Evolutionary conservation across 1,140 invertebrate genomes (phyloP), one percentile per base, ranked within the genome.

Genomic region (Drosophila pseudoananassae): DNA sequence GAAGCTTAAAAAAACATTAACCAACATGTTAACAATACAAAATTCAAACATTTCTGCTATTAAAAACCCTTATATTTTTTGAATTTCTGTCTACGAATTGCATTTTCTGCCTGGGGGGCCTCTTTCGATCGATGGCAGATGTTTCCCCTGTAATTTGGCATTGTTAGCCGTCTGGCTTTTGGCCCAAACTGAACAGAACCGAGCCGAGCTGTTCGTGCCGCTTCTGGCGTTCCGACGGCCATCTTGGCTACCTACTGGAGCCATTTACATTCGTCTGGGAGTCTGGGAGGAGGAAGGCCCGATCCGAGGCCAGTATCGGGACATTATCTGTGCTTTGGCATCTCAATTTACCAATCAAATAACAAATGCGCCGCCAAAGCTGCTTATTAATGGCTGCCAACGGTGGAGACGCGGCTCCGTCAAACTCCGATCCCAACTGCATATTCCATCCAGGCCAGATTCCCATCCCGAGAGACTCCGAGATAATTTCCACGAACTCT

Each of bases 271-370:
- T 82, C 77, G 70, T 52, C 71, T 74, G 71, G 36, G 58, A 45
- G 31, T 33, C 31, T 33, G 31, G 31, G 31, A 33, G 31, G 8
- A 33, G 31, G 9, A 10, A 33, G 31, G 25, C 25, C 25, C 6
- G 25, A 27, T 27, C 25, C 9, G 33, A 14, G n/a, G 40, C 40
- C 57, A 14, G 14, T 36, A 17, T 56, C 36, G 31, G 40, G 72
- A 65, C 78, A 87, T 85, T 81, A 84, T 72, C 68, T 66, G 49
- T 43, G 66, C 74, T 51, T 49, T 84, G 60, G 64, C 76, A 85
- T 76, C 85, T 82, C 85, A 90, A 90, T 90, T 90, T 90, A 90
- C 81, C 78, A 90, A 90, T 85, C 85, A 90, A 85, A 90, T 90
- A 81, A 81, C 80, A 85, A 90, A 90, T 82, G 71, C 74, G 78